Evolutionary conservation across 2,113 vertebrate species (phyloP), one percentile per base, ranked within the genome.

Genomic region (Scalopus aquaticus): DNA sequence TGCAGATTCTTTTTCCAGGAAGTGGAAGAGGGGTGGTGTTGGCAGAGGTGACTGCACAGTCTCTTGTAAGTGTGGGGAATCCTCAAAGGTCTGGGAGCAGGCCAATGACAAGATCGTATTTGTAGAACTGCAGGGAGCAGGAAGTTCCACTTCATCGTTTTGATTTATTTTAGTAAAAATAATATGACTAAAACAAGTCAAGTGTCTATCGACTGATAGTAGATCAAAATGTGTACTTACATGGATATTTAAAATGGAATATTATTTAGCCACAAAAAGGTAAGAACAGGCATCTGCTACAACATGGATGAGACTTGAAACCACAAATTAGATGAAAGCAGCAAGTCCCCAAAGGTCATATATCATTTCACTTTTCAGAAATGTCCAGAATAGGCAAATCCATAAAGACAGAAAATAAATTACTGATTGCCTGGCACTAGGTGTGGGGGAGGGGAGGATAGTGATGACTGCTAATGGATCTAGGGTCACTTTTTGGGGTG

Each of bases 341-440:
- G 39, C 39, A 12, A 19, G 7, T 16, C 32, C 5, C 35, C 2
- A 4, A 39, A 54, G 51, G 7, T 60, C 2, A 2, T 1, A 0
- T 72, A 7, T 22, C 44, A 22, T 51, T 78, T 51, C 78, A 58
- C 2, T 32, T 44, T 28, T 5, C 39, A 4, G n/a, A 64, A 82
- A 17, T 26, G 19, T 51, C 30, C 20, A 44, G 30, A 26, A 49
- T 9, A n/a, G 42, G 32, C 20, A 74, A 37, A 11, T 30, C 17
- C 44, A 2, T 0, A 24, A 20, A 49, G 56, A 56, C 17, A 30
- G 56, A 79, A 73, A 80, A n/a, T 5, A 42, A 54, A 32, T 32
- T 8, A 77, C 28, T 2, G 1, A 26, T 35, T 26, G 22, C 44
- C 70, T 28, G 26, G 49, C 1, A 4, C 69, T 30, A 17, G 20